Evolutionary conservation across 2,888 invertebrate genomes (phyloP), one percentile per base, ranked within the genome.

Genomic region (Pristionchus japonicus): DNA sequence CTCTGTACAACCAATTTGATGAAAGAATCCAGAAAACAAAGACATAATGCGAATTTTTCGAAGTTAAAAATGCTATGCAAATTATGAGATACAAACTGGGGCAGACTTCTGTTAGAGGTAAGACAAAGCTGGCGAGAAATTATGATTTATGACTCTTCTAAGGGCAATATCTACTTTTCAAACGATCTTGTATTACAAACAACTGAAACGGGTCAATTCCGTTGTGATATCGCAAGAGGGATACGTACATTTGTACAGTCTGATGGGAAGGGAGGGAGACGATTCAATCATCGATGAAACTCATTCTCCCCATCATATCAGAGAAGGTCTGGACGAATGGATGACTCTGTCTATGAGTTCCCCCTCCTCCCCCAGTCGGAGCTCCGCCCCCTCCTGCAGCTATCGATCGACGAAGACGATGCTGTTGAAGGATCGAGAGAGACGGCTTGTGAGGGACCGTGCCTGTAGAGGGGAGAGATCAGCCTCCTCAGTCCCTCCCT

Each of bases 291-390:
- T 83, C 83, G 34, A 83, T 83, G 40, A 83, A 83, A 57, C 83
- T 83, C 83, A 83, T 83, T 34, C 83, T 27, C 6, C 83, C 83
- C 83, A 83, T 83, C 83, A 83, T 83, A 83, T 83, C 83, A 34
- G 83, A 52, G 57, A 83, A 83, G n/a, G 83, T 52, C 57, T 83
- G 83, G 31, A 83, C 83, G 52, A 83, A 52, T 4, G 83, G 83
- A 83, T 83, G 49, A 83, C 37, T 31, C 83, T 57, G 83, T 83
- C 83, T 31, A 23, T 43, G 43, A 43, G 17, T 9, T 31, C n/a
- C n/a, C n/a, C 80, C 47, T 47, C 77, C 77, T 4, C 34, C 34
- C 17, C 34, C 27, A 80, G 40, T 43, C 13, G 80, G 80, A 20
- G 80, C 80, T 23, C 80, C 80, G 31, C 83, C 52, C 20, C 83